Base-by-base conservation (phyloP, 2,888 invertebrate genomes). In the Drosophila ezoana region DNA sequence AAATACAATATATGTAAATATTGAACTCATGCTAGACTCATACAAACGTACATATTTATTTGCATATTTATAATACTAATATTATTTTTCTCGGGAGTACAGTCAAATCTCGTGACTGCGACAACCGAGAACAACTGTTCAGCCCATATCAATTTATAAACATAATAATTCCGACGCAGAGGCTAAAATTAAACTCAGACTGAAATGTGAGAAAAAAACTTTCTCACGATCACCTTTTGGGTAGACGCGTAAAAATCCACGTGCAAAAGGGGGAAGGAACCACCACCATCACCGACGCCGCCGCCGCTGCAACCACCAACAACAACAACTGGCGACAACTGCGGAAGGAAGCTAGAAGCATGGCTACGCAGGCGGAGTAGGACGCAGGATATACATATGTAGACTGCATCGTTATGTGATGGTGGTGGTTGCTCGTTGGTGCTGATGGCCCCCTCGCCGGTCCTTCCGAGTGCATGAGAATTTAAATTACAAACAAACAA, bases 201-300 rank as follows among this genome's bases (percentile, higher is more conserved):
- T 63, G 77, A 73, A 69, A 69, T 85, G 90, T 90, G 90, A 87
- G 90, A 90, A 90, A 89, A 90, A 87, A 78, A 88, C 78, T 87
- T 90, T 90, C 90, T 89, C 90, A 90, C 90, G 89, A 89, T 87
- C 83, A 85, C 85, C 87, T 84, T 72, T 80, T 64, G 76, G 72
- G 67, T 70, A 57, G 83, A 73, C 78, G 81, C 68, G 48, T 79
- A 60, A 66, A 85, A 90, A 90, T 90, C 89, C 90, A 90, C 90
- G 90, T 90, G 90, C 88, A 90, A 90, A 90, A 90, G 90, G 90
- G 90, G 90, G 90, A 90, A 90, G 89, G 58, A 81, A 77, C 81
- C 49, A 79, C 86, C 83, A 79, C 81, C 78, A 63, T 76, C 49
- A 78, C 83, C 83, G 76, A 76, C 78, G 59, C 58, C 76, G 72